A percentile compares a stretch with the other conserved stretches of the same genome.
Conservation (phyloP, 2,888 invertebrate species). For the Eristalis arbustorum region DNA sequence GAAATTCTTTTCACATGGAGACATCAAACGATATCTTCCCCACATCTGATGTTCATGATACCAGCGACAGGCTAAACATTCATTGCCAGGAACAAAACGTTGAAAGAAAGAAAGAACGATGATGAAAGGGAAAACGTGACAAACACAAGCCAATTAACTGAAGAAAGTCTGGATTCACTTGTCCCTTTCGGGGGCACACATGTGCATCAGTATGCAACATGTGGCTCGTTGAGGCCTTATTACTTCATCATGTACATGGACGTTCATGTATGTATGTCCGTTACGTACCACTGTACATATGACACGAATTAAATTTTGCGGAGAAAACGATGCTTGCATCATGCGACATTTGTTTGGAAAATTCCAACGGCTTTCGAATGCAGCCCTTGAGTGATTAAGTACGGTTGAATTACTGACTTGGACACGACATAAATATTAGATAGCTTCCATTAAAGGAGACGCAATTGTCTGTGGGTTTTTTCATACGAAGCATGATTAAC, state of each 20-base stretch:
- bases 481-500: too few species aligned
- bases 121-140: conserved; percentile 40
- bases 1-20: conserved; percentile 12
- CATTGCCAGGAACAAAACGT: conserved; percentile 24
- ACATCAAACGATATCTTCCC: conserved; percentile 1
- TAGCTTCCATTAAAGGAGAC: too few species aligned
- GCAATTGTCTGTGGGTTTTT: too few species aligned
- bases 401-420: too few species aligned
- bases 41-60: conserved; percentile 19
- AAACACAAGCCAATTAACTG: conserved; percentile 37
- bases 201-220: conserved; percentile 45
- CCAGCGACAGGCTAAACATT: conserved; percentile 22
- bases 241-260: not conserved
- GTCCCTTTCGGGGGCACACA: conserved; percentile 32
- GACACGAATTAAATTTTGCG: not conserved
- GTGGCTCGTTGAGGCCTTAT: conserved; percentile 3
- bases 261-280: not conserved
- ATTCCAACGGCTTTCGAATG: not conserved
- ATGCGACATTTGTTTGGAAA: not conserved
- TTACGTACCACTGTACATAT: not conserved
- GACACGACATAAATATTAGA: too few species aligned
- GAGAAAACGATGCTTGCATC: not conserved
- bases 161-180: conserved; percentile 45
- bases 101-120: not conserved
- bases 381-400: too few species aligned